These are phyloP conservation scores for Tinea semifulvella DNA, from an alignment of 2,888 invertebrate genomes.

Conservation along the genomic window DNA sequence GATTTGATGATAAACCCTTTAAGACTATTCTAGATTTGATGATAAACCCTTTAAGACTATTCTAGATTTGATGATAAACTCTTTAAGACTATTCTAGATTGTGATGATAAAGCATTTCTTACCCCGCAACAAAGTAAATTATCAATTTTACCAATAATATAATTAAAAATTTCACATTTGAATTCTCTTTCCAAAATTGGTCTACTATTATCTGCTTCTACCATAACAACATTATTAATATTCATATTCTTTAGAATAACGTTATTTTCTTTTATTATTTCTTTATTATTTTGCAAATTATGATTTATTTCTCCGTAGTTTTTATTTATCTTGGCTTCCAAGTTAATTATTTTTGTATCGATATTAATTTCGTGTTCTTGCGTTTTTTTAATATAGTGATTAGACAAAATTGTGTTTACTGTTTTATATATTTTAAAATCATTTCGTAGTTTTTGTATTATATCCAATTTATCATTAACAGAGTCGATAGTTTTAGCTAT, in stretches of 20 bases:
- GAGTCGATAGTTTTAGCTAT: not conserved
- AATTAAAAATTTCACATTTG: slow-evolving; percentile 43
- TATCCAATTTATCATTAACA: slow-evolving; percentile 50
- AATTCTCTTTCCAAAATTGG: not conserved
- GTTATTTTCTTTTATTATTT: slow-evolving; percentile 35
- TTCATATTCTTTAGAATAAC: slow-evolving; percentile 28
- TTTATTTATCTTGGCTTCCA: slow-evolving; percentile 41
- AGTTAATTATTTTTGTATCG: slow-evolving; percentile 40
- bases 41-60: too few species aligned
- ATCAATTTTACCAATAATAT: slow-evolving; percentile 52
- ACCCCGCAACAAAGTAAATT: slow-evolving; percentile 55
- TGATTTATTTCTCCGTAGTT: slow-evolving; percentile 43
- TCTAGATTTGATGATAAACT: too few species aligned
- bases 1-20: too few species aligned
- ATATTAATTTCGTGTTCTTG: slow-evolving; percentile 45
- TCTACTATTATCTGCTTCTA: slow-evolving; percentile 18
- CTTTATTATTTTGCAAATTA: not conserved
- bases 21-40: too few species aligned
- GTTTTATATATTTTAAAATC: slow-evolving; percentile 59
- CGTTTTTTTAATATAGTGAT: slow-evolving; percentile 53
- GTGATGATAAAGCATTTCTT: slow-evolving; percentile 31
- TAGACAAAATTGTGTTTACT: slow-evolving; percentile 53
- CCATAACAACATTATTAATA: slow-evolving; percentile 42
- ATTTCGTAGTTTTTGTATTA: slow-evolving; percentile 49
- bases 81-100: too few species aligned